A percentile compares a stretch with the other conserved stretches of the same genome.
phyloP scores from a whole-genome alignment of 2,113 vertebrate species.

The Todiramphus chloris region DNA sequence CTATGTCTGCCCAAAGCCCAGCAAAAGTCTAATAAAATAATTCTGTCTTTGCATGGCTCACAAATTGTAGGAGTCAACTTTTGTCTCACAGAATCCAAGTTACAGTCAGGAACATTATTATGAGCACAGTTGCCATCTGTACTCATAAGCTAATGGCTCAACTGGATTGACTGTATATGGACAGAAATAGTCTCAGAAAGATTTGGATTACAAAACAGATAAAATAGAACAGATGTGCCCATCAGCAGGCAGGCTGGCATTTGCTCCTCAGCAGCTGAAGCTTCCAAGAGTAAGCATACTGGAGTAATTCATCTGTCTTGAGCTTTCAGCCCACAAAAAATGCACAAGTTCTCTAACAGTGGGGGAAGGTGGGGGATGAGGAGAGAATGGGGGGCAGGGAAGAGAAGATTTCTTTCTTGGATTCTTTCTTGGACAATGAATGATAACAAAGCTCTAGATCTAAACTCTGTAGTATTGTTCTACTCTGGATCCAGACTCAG shows the following conservation, averaged over 20 bases:
- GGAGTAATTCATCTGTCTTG: conserved; percentile 24
- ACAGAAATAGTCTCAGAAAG: conserved; percentile 48
- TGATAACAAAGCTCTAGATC: not conserved
- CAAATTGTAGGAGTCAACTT: not conserved
- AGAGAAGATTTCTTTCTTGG: not conserved
- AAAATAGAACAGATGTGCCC: conserved; percentile 62
- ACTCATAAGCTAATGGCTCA: not conserved
- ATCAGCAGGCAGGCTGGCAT: conserved; percentile 64
- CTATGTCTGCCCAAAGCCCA: not conserved
- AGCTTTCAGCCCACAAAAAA: conserved; percentile 46
- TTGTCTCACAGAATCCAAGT: not conserved
- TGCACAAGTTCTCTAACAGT: not conserved
- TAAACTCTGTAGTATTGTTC: not conserved
- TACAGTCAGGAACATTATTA: not conserved
- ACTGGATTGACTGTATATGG: conserved; percentile 67
- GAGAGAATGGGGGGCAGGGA: rapidly evolving
- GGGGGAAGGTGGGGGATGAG: rapidly evolving
- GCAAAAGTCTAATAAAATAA: not conserved
- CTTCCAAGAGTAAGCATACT: conserved; percentile 46
- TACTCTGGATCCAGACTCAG: not conserved
- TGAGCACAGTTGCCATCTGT: conserved; percentile 60
- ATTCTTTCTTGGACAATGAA: not conserved
- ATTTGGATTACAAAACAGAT: conserved; percentile 64
- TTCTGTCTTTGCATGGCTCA: not conserved
- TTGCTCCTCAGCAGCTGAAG: conserved; percentile 6